Conservation (phyloP, 1,140 invertebrate genomes). For the Drosophila mojavensis region DNA sequence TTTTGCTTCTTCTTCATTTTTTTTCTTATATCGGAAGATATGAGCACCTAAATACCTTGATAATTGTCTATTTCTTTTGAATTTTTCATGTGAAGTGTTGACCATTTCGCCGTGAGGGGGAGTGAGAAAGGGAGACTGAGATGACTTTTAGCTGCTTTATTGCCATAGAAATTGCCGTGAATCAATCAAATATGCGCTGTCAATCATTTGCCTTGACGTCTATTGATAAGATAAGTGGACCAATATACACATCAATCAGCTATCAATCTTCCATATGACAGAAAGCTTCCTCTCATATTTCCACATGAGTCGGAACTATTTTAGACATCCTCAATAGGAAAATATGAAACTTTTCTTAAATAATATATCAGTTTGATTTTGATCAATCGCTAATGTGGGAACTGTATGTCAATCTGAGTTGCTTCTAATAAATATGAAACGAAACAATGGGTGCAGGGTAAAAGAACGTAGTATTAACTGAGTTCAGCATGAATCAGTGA, state of each 20-base stretch:
- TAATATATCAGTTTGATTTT: not conserved
- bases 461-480: not conserved
- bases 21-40: not conserved
- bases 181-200: constrained; percentile 4
- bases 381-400: not conserved
- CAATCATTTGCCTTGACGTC: not conserved
- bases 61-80: constrained; percentile 35
- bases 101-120: not conserved
- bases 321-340: not conserved
- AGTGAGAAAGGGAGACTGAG: not conserved
- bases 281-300: not conserved
- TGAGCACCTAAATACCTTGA: constrained; percentile 33
- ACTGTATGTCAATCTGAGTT: not conserved
- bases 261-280: not conserved
- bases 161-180: not conserved
- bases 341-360: too few species aligned
- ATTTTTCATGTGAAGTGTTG: constrained; percentile 23
- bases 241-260: not conserved
- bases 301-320: not conserved
- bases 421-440: not conserved
- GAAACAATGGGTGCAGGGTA: too few species aligned
- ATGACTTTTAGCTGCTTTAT: not conserved
- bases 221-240: too few species aligned
- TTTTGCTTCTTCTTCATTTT: not conserved
- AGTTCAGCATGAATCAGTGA: not conserved